These are phyloP conservation scores for Gallinago paraguaiae DNA, from an alignment of 2,113 vertebrate genomes.

Conservation along the genomic window DNA sequence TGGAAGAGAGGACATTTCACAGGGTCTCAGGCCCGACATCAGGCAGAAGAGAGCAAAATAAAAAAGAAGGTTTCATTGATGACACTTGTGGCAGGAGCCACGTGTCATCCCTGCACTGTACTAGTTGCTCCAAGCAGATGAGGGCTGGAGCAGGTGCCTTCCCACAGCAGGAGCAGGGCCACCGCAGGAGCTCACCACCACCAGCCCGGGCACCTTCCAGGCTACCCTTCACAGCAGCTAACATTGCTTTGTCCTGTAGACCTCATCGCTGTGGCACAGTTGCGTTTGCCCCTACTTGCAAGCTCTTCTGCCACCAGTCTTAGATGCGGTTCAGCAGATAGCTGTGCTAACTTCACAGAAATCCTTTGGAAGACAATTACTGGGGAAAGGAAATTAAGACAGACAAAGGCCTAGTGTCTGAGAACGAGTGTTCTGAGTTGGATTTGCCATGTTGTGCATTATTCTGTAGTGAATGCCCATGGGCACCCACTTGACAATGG, in stretches of 20 bases:
- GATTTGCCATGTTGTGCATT: not conserved
- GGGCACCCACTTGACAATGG: not conserved
- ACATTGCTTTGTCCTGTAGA: not conserved
- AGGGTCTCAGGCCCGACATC: not conserved
- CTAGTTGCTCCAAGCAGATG: not conserved
- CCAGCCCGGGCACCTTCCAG: not conserved
- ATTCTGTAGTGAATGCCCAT: not conserved
- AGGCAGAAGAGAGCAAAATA: not conserved
- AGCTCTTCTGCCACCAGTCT: not conserved
- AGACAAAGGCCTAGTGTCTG: not conserved
- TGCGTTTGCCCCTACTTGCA: not conserved
- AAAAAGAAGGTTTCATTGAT: not conserved
- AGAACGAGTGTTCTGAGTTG: not conserved
- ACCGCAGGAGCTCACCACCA: fast-evolving
- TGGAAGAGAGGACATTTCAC: not conserved
- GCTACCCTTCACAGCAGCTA: not conserved
- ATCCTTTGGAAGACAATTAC: not conserved
- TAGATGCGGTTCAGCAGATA: not conserved
- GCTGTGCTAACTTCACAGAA: not conserved
- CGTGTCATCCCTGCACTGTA: not conserved
- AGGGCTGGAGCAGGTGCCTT: fast-evolving
- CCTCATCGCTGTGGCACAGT: not conserved
- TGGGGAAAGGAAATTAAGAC: not conserved
- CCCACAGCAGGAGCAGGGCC: fast-evolving
- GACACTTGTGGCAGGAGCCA: not conserved